Base-by-base conservation (phyloP, 2,113 vertebrate genomes). In the Struthio camelus region DNA sequence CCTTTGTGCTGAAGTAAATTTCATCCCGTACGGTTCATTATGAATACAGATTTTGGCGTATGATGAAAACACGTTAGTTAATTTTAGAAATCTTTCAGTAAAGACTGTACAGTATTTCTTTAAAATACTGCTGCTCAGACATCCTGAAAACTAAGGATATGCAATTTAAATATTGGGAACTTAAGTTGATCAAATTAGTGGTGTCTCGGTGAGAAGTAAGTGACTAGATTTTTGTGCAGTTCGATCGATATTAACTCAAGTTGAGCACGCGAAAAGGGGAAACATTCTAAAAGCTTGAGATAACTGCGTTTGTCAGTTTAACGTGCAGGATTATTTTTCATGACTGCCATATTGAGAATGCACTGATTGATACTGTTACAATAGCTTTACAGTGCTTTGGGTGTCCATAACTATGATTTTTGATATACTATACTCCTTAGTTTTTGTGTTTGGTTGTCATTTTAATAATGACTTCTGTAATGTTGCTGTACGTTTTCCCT, bases 131-230 rank as follows among this genome's bases (percentile, higher is more conserved):
- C 9, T 72, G 32, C 25, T 87, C n/a, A 4, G 30, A 3, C 22
- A 1, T 71, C 1, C 11, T 56, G 38, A 85, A 40, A 62, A 4
- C 14, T 51, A 36, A 1, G 53, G 69, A 6, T 20, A 0, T 14
- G 2, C 22, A 64, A 61, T 85, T 50, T n/a, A 40, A n/a, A 4
- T 51, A 38, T 48, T 23, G 5, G 24, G 7, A 40, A 10, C 5
- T 51, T 34, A 22, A 28, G 5, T 84, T 54, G n/a, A 71, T 78
- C 65, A 24, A 91, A 56, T 64, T 54, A 4, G 5, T 66, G 27
- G 10, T 53, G 15, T 19, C 40, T 24, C 9, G 64, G 65, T 69
- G 75, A 88, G 54, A 58, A 32, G 32, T 58, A 32, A 58, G 17
- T 32, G 12, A 46, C 2, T 7, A 17, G 34, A 13, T 76, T 91